These are phyloP conservation scores for Aphaenogaster floridana DNA, from an alignment of 1,140 invertebrate species.

Conservation along the genomic window DNA sequence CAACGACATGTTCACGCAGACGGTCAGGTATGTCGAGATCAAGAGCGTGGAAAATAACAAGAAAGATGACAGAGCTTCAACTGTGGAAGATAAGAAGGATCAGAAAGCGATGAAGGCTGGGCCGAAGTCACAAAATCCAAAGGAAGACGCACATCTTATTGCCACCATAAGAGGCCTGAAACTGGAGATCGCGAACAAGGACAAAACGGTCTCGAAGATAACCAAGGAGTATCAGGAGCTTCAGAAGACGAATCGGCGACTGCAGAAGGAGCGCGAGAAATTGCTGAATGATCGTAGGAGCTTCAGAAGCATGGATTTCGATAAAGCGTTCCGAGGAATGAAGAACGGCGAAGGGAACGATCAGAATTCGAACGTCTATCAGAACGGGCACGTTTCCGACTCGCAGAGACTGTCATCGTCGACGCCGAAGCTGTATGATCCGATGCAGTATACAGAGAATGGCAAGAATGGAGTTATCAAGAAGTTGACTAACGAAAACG, in stretches of 20 bases:
- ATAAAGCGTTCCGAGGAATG: constrained; percentile 79
- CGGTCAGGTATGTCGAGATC: constrained; percentile 69
- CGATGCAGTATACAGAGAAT: constrained; percentile 85
- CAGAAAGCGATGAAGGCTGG: constrained; percentile 68
- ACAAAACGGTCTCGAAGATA: constrained; percentile 90
- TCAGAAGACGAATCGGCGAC: constrained; percentile 90
- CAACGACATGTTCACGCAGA: constrained; percentile 79
- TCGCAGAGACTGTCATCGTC: constrained; percentile 84
- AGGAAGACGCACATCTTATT: constrained; percentile 92
- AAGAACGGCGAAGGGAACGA: constrained; percentile 81
- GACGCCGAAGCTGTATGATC: constrained; percentile 85
- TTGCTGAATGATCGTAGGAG: constrained; percentile 83
- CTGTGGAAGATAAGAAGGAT: constrained; percentile 71
- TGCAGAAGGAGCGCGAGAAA: constrained; percentile 92
- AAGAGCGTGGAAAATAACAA: constrained; percentile 70
- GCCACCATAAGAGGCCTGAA: constrained; percentile 93
- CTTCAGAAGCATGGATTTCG: constrained; percentile 69
- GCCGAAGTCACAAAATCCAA: constrained; percentile 83
- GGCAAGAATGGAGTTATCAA: constrained; percentile 84
- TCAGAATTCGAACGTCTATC: constrained; percentile 85
- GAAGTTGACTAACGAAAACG: constrained; percentile 88
- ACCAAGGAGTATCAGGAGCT: constrained; percentile 92
- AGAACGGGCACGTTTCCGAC: constrained; percentile 85
- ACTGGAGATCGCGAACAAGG: constrained; percentile 90
- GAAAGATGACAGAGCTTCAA: constrained; percentile 62